A percentile compares a stretch with the other conserved stretches of the same genome.
Evolutionary conservation across 1,140 invertebrate species (phyloP).

Genomic region (Luehdorfia chinensis): DNA sequence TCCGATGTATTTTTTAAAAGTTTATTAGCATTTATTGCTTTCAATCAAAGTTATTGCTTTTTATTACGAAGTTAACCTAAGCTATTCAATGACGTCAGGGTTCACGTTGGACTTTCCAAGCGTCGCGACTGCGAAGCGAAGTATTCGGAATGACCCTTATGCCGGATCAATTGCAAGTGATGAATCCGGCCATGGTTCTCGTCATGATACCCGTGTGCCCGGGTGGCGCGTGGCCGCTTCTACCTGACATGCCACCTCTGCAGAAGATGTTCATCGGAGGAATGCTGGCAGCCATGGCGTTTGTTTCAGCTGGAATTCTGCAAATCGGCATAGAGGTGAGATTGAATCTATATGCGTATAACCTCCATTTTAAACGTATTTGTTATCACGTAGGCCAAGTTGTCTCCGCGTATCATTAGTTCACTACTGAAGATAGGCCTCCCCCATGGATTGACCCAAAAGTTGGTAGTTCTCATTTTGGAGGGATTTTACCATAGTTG

Average conservation of each 20-base stretch:
- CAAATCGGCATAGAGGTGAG: conserved; percentile 63
- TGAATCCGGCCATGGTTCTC: conserved; percentile 84
- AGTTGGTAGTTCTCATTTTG: too few relatives aligned
- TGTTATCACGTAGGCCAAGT: too few relatives aligned
- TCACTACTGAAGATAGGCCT: too few relatives aligned
- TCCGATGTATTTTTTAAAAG: too few relatives aligned
- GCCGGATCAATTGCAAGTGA: conserved; percentile 84
- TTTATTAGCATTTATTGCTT: too few relatives aligned
- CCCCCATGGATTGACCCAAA: too few relatives aligned
- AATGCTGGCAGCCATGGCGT: conserved; percentile 87
- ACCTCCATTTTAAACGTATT: background rate
- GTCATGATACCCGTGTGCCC: conserved; percentile 85
- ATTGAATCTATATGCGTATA: too few relatives aligned
- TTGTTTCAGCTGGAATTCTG: conserved; percentile 73
- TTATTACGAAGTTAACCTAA: background rate
- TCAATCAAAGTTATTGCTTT: background rate
- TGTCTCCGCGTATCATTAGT: too few relatives aligned
- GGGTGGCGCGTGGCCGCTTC: conserved; percentile 78
- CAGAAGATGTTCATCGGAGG: conserved; percentile 89
- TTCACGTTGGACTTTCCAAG: conserved; percentile 87
- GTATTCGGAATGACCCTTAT: conserved; percentile 77
- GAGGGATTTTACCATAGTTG: too few relatives aligned
- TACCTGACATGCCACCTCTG: conserved; percentile 80
- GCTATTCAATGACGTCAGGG: conserved; percentile 64
- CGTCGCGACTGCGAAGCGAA: conserved; percentile 81